Conservation (phyloP, 2,888 invertebrate species). For the Creontiades dilutus region DNA sequence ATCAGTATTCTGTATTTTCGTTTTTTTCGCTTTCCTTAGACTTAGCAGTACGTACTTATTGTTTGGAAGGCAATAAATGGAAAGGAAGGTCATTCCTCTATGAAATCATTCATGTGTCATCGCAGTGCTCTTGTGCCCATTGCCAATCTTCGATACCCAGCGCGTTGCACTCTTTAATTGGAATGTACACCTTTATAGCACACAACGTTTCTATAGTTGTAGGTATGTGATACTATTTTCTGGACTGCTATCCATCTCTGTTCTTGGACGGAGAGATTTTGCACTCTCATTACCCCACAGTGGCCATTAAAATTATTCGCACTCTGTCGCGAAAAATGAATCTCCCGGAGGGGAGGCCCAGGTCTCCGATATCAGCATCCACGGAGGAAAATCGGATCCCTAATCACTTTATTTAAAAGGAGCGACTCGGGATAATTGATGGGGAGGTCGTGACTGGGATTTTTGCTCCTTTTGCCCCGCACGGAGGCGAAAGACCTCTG, state of each 20-base stretch:
- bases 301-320: not conserved
- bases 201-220: no score
- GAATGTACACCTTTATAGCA: no score
- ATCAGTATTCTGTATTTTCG: no score
- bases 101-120: no score
- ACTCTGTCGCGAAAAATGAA: not conserved
- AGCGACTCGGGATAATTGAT: constrained; percentile 36
- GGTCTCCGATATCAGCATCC: not conserved
- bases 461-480: constrained; percentile 24
- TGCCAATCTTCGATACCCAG: no score
- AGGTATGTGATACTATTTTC: not conserved
- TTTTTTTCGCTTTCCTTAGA: no score
- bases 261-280: not conserved
- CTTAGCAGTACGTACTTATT: no score
- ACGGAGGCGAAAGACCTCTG: constrained; percentile 36
- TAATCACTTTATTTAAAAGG: constrained; percentile 42
- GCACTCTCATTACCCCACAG: not conserved
- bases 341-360: not conserved
- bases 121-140: no score
- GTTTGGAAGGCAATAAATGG: no score
- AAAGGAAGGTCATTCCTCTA: no score
- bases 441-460: constrained; percentile 35
- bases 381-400: constrained; percentile 3
- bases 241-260: not conserved
- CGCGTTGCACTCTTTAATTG: no score